phyloP scores from a whole-genome alignment of 2,113 vertebrate species.

The Onychostoma macrolepis region DNA sequence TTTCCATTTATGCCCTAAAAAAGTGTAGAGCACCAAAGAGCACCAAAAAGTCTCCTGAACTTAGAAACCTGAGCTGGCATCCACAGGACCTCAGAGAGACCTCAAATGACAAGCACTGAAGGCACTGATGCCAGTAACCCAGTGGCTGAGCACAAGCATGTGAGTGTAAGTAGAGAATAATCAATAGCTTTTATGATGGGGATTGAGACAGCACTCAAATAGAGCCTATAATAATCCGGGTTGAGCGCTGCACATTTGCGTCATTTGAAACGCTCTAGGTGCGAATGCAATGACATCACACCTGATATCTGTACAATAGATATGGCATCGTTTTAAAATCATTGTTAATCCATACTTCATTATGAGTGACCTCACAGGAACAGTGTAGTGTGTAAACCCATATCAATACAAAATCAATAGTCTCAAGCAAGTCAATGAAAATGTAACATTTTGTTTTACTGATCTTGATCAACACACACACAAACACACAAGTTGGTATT shows the following conservation, averaged over 20 bases:
- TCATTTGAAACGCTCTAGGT: neutral
- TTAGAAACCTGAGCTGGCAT: neutral
- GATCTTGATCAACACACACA: neutral
- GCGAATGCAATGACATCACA: neutral
- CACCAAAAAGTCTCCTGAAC: neutral
- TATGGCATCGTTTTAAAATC: neutral
- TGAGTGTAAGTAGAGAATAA: neutral
- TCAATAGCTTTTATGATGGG: slow-evolving; percentile 29
- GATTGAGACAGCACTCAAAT: neutral
- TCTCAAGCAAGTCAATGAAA: slow-evolving; percentile 3
- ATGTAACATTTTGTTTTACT: neutral
- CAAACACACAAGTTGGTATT: no score
- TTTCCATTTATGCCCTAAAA: neutral
- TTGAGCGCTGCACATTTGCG: neutral
- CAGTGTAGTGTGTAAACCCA: neutral
- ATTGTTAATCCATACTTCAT: neutral
- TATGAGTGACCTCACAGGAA: neutral
- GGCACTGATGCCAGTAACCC: slow-evolving; percentile 8
- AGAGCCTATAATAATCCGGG: neutral
- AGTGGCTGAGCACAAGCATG: neutral
- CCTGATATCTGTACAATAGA: neutral
- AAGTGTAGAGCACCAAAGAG: neutral
- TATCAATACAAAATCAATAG: slow-evolving; percentile 18
- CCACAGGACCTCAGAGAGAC: neutral
- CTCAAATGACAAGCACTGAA: neutral